Evolutionary conservation across 2,797 vertebrate species (phyloP).

Genomic region (Carcharodon carcharias): DNA sequence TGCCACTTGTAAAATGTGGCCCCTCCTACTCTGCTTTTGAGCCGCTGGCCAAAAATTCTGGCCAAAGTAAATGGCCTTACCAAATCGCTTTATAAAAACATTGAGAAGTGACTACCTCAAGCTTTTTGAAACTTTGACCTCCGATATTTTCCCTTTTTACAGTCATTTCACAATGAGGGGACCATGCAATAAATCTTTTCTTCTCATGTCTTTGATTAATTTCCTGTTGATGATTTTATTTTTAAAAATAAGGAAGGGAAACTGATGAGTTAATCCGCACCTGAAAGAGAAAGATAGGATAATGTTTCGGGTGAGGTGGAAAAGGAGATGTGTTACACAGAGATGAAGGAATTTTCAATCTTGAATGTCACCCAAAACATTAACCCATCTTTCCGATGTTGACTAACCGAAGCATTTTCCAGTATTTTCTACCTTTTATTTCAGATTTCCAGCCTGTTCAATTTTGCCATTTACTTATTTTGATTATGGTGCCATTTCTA

Average conservation of each 20-base stretch:
- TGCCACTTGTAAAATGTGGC: neutral
- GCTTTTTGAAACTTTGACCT: neutral
- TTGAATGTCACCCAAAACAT: neutral
- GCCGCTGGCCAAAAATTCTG: neutral
- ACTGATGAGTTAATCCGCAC: neutral
- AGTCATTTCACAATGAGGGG: neutral
- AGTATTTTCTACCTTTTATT: neutral
- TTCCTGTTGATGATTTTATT: neutral
- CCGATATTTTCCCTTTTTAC: neutral
- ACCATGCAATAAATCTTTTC: neutral
- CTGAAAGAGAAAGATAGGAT: neutral
- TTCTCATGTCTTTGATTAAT: neutral
- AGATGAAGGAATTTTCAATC: neutral
- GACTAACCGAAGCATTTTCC: neutral
- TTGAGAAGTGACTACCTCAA: neutral
- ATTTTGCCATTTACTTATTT: neutral
- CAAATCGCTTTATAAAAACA: neutral
- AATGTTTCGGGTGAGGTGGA: neutral
- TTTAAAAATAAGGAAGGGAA: neutral
- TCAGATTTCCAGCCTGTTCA: neutral
- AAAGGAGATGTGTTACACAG: neutral
- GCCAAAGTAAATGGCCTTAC: neutral
- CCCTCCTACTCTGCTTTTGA: neutral
- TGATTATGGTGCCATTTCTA: neutral
- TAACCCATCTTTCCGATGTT: neutral